These are phyloP conservation scores for Malurus cyaneus DNA, from an alignment of 2,113 vertebrate genomes.

Conservation along the genomic window DNA sequence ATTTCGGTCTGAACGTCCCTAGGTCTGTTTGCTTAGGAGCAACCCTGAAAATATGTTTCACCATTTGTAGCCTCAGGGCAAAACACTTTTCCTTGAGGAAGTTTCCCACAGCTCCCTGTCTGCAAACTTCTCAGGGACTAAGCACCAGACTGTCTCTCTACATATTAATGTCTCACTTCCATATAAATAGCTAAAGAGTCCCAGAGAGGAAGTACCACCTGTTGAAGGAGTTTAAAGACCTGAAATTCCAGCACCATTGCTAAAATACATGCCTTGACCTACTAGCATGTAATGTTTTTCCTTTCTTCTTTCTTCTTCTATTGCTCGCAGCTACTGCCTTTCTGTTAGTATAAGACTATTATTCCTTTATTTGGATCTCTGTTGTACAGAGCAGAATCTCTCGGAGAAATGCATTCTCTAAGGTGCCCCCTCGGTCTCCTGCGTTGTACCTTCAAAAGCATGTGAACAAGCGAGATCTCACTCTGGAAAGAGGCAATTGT, in stretches of 20 bases:
- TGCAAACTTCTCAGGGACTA: neutral
- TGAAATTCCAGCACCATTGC: constrained; percentile 43
- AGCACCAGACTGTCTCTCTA: constrained; percentile 29
- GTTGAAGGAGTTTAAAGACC: constrained; percentile 33
- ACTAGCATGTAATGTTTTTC: constrained; percentile 19
- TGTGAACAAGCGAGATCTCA: too few relatives aligned
- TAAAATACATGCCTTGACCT: constrained; percentile 10
- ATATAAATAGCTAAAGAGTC: constrained; percentile 33
- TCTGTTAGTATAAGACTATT: neutral
- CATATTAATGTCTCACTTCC: constrained; percentile 25
- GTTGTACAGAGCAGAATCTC: neutral
- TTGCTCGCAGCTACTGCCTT: constrained; percentile 18
- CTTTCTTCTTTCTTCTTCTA: constrained; percentile 1
- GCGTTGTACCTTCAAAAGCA: too few relatives aligned
- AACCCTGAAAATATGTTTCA: neutral
- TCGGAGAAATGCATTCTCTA: too few relatives aligned
- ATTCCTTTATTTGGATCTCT: constrained; percentile 2
- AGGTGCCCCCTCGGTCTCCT: too few relatives aligned
- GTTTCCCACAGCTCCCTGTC: constrained; percentile 29
- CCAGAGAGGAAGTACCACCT: constrained; percentile 4
- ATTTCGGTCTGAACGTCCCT: neutral
- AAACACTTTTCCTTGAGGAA: constrained; percentile 31
- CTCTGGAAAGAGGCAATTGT: too few relatives aligned
- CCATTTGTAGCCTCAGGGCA: neutral
- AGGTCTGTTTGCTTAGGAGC: neutral